These are phyloP conservation scores for Illadopsis cleaveri DNA, from an alignment of 2,113 vertebrate genomes.

Conservation along the genomic window DNA sequence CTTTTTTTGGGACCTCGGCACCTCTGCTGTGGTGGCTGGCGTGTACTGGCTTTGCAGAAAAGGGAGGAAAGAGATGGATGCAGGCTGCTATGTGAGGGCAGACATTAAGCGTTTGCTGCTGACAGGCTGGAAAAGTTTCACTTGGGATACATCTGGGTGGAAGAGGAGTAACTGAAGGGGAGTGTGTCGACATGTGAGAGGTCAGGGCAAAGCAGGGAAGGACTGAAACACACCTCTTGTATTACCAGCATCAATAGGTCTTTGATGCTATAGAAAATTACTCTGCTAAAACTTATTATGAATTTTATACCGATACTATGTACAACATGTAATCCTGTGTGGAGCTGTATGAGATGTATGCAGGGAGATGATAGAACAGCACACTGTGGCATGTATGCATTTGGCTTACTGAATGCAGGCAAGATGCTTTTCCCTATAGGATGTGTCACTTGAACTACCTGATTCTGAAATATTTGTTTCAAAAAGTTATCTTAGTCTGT, in stretches of 20 bases:
- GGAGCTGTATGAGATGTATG: not conserved
- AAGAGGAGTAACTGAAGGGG: conserved; percentile 34
- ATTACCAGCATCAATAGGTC: not conserved
- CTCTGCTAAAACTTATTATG: conserved; percentile 12
- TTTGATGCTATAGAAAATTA: conserved; percentile 17
- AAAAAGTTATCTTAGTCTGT: not conserved
- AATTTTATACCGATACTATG: not conserved
- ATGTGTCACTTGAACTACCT: not conserved
- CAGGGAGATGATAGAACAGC: not conserved
- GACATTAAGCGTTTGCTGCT: accelerated
- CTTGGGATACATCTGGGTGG: not conserved
- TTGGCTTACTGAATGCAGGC: not conserved
- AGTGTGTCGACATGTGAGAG: not conserved
- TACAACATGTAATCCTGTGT: not conserved
- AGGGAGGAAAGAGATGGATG: not conserved
- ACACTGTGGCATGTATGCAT: not conserved
- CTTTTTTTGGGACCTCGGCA: not conserved
- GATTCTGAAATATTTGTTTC: conserved; percentile 1
- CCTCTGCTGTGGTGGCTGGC: not conserved
- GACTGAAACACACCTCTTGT: conserved; percentile 1
- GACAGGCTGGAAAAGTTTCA: not conserved
- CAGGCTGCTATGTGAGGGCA: not conserved
- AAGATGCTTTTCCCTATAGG: not conserved
- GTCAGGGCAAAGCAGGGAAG: conserved; percentile 34
- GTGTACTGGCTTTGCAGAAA: not conserved